These are phyloP conservation scores for Seriola rivoliana DNA, from an alignment of 2,113 vertebrate genomes.

Conservation along the genomic window DNA sequence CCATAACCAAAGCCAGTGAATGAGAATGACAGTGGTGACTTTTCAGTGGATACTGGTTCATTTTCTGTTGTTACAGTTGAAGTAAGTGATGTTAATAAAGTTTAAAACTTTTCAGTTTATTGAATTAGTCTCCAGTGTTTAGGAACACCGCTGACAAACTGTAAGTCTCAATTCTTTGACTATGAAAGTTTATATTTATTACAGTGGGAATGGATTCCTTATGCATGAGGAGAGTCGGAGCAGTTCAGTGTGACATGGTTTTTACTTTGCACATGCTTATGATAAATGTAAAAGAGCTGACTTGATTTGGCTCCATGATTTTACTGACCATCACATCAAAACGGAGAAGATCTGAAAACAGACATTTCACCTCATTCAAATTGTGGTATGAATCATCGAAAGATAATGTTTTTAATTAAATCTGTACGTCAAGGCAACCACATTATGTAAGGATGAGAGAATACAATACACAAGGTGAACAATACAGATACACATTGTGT, in stretches of 20 bases:
- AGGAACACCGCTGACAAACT: too few species aligned
- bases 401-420: background rate
- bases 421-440: background rate
- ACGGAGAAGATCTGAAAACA: background rate
- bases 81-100: background rate
- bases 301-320: background rate
- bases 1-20: conserved; percentile 1
- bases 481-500: too few species aligned
- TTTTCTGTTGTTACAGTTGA: background rate
- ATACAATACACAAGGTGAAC: too few species aligned
- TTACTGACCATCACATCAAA: background rate
- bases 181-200: background rate
- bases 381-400: background rate
- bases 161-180: background rate
- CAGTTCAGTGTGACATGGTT: background rate
- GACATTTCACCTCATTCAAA: background rate
- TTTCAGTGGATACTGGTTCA: background rate
- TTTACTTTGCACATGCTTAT: background rate
- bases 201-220: background rate
- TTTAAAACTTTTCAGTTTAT: background rate
- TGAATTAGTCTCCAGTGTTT: background rate
- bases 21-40: background rate
- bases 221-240: background rate
- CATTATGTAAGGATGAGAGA: background rate
- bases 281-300: conserved; percentile 1